phyloP scores from a whole-genome alignment of 2,113 vertebrate species.

The Erythrolamprus reginae region DNA sequence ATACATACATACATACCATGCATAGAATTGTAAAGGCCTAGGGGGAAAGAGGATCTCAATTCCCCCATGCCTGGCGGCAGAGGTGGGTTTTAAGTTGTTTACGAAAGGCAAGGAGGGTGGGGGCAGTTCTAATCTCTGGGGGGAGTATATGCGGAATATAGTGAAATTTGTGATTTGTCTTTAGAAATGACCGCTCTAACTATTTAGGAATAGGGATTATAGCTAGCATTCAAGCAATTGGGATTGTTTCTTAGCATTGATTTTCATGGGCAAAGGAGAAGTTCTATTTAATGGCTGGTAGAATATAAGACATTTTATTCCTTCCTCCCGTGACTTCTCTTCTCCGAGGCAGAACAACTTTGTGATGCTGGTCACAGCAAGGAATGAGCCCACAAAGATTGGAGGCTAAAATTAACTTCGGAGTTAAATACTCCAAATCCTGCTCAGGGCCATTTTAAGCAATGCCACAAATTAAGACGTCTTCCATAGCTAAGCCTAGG shows the following conservation, averaged over 20 bases:
- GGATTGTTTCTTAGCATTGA: not conserved
- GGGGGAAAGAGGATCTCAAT: no score
- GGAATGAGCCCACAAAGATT: not conserved
- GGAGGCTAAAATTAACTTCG: conserved; percentile 2
- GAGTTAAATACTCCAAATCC: conserved; percentile 49
- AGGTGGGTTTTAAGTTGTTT: no score
- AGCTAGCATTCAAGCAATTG: not conserved
- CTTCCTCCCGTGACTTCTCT: not conserved
- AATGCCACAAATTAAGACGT: conserved; percentile 41
- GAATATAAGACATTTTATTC: not conserved
- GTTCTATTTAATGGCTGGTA: not conserved
- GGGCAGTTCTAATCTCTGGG: no score
- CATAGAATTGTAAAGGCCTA: no score
- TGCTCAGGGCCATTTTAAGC: conserved; percentile 60
- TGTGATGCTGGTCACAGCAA: rapidly evolving
- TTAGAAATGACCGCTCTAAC: not conserved
- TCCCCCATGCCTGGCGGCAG: no score
- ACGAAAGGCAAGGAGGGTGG: no score
- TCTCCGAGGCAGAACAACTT: rapidly evolving
- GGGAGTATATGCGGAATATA: not conserved
- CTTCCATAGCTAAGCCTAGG: conserved; percentile 10
- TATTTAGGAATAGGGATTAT: not conserved
- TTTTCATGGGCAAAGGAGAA: not conserved
- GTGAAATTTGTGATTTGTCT: not conserved
- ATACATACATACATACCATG: no score